Percentiles rank a stretch among this genome's conserved stretches.
These are phyloP conservation scores for Himalopsyche anomala DNA, from an alignment of 2,888 invertebrate species.

Conservation along the genomic window DNA sequence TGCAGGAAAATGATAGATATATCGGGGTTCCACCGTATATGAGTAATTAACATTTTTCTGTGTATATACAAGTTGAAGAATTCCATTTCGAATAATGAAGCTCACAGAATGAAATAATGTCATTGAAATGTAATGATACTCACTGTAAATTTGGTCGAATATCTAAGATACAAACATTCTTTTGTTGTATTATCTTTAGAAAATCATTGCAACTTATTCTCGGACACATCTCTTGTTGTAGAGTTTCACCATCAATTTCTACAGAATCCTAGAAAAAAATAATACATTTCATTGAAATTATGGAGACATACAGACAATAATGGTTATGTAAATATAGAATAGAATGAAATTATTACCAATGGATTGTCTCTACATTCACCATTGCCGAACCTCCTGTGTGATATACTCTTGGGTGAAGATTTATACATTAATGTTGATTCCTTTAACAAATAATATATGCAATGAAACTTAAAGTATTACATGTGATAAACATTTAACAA, in stretches of 20 bases:
- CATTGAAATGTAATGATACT: constrained; percentile 67
- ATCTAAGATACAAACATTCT: constrained; percentile 76
- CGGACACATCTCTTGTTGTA: constrained; percentile 87
- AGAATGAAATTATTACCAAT: constrained; percentile 68
- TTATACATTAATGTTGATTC: constrained; percentile 92
- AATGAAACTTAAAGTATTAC: too few relatives aligned
- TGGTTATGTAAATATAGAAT: background rate
- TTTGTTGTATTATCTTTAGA: constrained; percentile 82
- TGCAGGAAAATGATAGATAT: background rate
- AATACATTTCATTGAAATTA: background rate
- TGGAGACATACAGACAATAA: background rate
- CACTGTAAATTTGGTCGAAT: constrained; percentile 75
- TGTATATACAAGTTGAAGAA: too few relatives aligned
- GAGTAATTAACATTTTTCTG: too few relatives aligned
- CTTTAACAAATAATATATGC: constrained; percentile 67
- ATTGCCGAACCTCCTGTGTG: constrained; percentile 87
- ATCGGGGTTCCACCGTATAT: background rate
- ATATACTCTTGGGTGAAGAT: constrained; percentile 91
- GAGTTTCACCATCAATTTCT: constrained; percentile 81
- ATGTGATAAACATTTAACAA: too few relatives aligned
- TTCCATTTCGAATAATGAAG: too few relatives aligned
- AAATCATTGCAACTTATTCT: constrained; percentile 92
- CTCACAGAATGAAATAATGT: background rate
- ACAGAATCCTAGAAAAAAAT: constrained; percentile 80
- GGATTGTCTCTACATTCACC: constrained; percentile 69